These are phyloP conservation scores for Amiota mariae DNA, from an alignment of 2,888 invertebrate species.

Conservation along the genomic window DNA sequence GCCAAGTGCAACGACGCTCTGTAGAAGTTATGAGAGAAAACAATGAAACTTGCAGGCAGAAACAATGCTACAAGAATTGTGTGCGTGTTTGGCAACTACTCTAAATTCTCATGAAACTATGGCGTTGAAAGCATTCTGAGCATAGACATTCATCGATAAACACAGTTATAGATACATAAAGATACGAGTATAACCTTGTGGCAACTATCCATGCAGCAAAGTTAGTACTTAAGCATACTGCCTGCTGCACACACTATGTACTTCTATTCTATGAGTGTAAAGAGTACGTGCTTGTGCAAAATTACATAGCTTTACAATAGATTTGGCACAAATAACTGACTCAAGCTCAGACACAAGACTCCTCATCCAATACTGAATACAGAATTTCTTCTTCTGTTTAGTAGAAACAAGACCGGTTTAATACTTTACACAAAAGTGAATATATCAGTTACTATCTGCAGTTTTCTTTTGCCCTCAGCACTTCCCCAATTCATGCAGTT, in stretches of 20 bases:
- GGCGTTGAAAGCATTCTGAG: slow-evolving; percentile 2
- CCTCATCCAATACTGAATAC: background rate
- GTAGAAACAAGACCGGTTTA: too few relatives aligned
- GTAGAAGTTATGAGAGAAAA: slow-evolving; percentile 15
- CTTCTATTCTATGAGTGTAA: background rate
- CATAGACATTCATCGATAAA: background rate
- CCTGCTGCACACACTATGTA: slow-evolving; percentile 12
- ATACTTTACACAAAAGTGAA: too few relatives aligned
- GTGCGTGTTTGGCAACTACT: too few relatives aligned
- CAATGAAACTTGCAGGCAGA: slow-evolving; percentile 4
- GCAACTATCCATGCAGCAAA: background rate
- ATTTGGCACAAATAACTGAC: slow-evolving; percentile 60
- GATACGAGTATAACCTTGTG: background rate
- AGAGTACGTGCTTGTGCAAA: slow-evolving; percentile 54
- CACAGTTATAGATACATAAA: slow-evolving; percentile 23
- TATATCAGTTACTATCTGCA: background rate
- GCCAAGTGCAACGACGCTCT: slow-evolving; percentile 88
- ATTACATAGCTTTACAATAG: slow-evolving; percentile 50
- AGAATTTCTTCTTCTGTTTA: too few relatives aligned
- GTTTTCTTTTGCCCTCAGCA: slow-evolving; percentile 36
- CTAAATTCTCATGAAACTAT: too few relatives aligned
- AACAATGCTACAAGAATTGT: slow-evolving; percentile 11
- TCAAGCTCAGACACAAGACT: too few relatives aligned
- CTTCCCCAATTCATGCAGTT: background rate
- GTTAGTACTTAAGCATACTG: background rate